Evolutionary conservation across 2,797 vertebrate genomes (phyloP).

Genomic region (Etheostoma perlongum): DNA sequence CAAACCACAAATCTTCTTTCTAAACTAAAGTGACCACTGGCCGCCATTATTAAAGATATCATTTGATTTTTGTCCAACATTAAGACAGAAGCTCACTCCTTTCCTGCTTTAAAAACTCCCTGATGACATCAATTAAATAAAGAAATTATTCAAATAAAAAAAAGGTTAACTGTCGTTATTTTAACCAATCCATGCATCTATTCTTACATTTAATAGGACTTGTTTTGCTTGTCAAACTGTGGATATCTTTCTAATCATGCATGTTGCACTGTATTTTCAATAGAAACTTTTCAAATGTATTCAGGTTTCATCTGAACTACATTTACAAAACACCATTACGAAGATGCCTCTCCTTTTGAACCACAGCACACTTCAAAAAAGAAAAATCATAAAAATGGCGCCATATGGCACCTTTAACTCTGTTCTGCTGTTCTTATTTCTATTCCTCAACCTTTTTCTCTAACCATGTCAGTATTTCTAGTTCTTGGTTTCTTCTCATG

Average conservation of each 20-base stretch:
- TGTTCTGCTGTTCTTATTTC: background rate
- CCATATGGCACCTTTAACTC: background rate
- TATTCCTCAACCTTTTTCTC: background rate
- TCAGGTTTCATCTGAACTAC: background rate
- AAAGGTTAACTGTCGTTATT: background rate
- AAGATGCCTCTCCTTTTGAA: background rate
- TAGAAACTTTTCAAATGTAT: background rate
- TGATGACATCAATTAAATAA: no score
- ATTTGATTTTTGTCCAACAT: background rate
- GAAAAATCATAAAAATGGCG: background rate
- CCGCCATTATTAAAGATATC: background rate
- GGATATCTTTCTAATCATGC: background rate
- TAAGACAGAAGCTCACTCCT: background rate
- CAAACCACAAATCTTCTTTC: background rate
- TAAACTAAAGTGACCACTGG: background rate
- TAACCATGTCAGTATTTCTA: background rate
- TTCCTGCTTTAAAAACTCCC: background rate
- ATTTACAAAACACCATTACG: slow-evolving; percentile 2
- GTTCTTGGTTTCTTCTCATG: slow-evolving; percentile 11
- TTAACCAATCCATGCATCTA: background rate
- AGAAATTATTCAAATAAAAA: background rate
- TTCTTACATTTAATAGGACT: background rate
- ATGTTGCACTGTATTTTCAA: slow-evolving; percentile 12
- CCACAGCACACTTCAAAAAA: background rate
- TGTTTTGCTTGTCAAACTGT: background rate